Evolutionary conservation across 2,888 invertebrate species (phyloP), one percentile per base, ranked within the genome.

Genomic region (Eilema griseolum): DNA sequence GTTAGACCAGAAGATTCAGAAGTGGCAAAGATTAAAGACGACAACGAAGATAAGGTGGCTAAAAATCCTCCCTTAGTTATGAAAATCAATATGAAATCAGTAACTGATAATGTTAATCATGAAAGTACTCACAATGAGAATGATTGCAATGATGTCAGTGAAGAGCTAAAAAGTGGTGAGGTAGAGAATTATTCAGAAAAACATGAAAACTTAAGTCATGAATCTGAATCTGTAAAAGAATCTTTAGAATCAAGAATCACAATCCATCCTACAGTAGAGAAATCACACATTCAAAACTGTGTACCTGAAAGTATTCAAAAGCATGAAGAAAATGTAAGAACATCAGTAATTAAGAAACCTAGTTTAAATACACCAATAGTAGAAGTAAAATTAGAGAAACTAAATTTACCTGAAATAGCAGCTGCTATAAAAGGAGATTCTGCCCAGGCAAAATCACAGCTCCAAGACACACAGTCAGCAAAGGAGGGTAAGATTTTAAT

Each of bases 51-150:
- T 59, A 87, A 84, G 68, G 64, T 79, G 61, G 66, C 77, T 12
- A 94, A 93, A 83, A 90, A 95, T 84, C 94, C 94, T 69, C 94
- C 94, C 61, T 85, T 95, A 72, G 81, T 95, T 28, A 93, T 95
- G 94, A 95, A 95, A 90, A 93, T 95, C 77, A 95, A 94, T 76
- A 92, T 91, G 84, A 95, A 94, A 86, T 86, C 90, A 73, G 88
- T 92, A 67, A 82, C 87, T 74, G 92, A 94, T 60, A 87, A 84
- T 73, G 78, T 84, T 61, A 79, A 84, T 67, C 88, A 84, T 85
- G 90, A 92, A 72, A 85, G 69, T 76, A 77, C 78, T 65, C 81
- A 85, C 66, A 80, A 75, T 79, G 86, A 86, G 71, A 83, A 86
- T 83, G 62, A 79, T 71, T 87, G 84, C 80, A 93, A 92, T 77